These are phyloP conservation scores for Athene cunicularia DNA, from an alignment of 2,113 vertebrate species.

Conservation along the genomic window DNA sequence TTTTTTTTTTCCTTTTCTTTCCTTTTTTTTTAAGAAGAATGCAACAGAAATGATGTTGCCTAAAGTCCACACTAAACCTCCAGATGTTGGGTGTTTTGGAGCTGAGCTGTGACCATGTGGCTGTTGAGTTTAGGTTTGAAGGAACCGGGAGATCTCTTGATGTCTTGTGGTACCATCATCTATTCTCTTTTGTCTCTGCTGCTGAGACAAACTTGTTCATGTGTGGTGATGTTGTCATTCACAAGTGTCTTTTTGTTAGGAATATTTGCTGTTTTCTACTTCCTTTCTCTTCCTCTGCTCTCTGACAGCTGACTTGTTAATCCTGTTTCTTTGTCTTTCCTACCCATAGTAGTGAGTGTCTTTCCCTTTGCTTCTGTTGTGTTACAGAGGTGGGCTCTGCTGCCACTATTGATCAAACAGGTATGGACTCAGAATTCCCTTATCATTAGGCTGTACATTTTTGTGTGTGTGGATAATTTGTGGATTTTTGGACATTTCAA, in stretches of 20 bases:
- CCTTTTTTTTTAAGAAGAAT: background rate
- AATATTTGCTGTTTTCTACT: background rate
- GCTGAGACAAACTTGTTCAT: background rate
- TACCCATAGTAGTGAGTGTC: fast-evolving
- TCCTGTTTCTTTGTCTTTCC: background rate
- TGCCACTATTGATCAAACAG: background rate
- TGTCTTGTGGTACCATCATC: background rate
- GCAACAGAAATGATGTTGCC: background rate
- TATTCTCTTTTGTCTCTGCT: background rate
- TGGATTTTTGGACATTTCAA: background rate
- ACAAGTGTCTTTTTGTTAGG: background rate
- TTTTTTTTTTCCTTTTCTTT: background rate
- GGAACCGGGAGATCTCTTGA: background rate
- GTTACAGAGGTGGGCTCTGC: background rate
- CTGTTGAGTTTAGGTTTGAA: background rate
- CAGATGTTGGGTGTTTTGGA: background rate
- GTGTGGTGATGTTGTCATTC: background rate
- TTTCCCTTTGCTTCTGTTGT: background rate
- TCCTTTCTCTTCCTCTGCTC: background rate
- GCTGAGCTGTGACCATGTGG: fast-evolving
- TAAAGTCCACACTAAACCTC: background rate
- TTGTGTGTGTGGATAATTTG: fast-evolving
- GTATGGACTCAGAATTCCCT: background rate
- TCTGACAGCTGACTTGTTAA: background rate
- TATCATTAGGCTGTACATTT: fast-evolving